Conservation (phyloP, 2,113 vertebrate species). For the Lepus timidus region DNA sequence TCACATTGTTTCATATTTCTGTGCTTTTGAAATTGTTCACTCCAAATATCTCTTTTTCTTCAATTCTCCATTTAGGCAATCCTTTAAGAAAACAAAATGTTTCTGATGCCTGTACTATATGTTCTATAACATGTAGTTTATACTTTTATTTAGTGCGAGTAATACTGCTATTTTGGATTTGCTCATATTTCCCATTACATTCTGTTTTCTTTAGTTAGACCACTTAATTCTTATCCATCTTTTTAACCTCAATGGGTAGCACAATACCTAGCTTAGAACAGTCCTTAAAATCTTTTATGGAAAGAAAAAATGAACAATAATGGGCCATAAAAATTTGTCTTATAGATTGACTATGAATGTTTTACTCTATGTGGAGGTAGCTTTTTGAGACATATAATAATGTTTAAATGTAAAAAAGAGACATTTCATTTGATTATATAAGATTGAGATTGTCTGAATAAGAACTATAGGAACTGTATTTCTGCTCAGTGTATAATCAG, state of each 20-base stretch:
- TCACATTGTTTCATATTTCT: background rate
- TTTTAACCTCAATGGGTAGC: background rate
- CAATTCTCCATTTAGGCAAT: background rate
- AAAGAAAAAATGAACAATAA: background rate
- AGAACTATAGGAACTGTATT: background rate
- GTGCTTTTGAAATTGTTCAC: background rate
- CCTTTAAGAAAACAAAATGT: background rate
- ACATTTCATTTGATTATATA: background rate
- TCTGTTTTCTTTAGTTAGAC: background rate
- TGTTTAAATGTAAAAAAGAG: background rate
- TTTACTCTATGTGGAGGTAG: background rate
- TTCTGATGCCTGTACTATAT: background rate
- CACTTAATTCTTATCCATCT: background rate
- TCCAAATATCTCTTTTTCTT: background rate
- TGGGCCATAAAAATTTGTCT: background rate
- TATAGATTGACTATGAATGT: background rate
- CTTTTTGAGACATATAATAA: background rate
- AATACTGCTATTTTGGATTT: background rate
- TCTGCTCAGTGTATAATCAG: slow-evolving; percentile 9
- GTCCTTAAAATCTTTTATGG: background rate
- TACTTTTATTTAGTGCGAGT: background rate
- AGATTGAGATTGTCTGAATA: background rate
- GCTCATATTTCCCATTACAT: background rate
- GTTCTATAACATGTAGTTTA: background rate
- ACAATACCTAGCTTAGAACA: background rate